phyloP scores from a whole-genome alignment of 2,888 invertebrate species.

The Nectonema munidae region DNA sequence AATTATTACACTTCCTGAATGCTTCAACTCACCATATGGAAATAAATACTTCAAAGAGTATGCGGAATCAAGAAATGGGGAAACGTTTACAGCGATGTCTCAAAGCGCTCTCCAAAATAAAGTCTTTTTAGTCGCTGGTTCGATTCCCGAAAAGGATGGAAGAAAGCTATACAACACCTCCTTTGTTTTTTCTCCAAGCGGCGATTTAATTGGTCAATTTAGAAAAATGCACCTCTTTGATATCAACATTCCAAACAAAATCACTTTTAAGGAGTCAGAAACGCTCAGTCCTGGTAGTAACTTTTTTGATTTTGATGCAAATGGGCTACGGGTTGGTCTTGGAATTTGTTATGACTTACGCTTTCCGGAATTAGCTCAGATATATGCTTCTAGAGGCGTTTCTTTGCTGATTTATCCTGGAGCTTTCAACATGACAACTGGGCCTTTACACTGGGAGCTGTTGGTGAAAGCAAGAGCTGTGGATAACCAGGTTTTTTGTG shows the following conservation, averaged over 20 bases:
- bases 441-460: constrained; percentile 64
- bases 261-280: constrained; percentile 67
- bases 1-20: constrained; percentile 42
- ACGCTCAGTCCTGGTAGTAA: constrained; percentile 40
- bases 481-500: constrained; percentile 55
- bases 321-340: constrained; percentile 35
- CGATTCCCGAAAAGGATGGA: constrained; percentile 43
- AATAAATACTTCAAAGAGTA: constrained; percentile 32
- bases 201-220: constrained; percentile 42
- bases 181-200: constrained; percentile 45
- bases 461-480: constrained; percentile 44
- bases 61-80: constrained; percentile 48
- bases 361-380: constrained; percentile 47
- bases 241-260: constrained; percentile 61
- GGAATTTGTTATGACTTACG: constrained; percentile 79
- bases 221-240: constrained; percentile 78
- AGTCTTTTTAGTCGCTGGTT: constrained; percentile 53
- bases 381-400: constrained; percentile 33
- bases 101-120: constrained; percentile 39
- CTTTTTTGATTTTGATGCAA: constrained; percentile 38
- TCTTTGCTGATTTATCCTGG: constrained; percentile 58
- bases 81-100: constrained; percentile 38
- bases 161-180: constrained; percentile 48
- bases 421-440: constrained; percentile 81
- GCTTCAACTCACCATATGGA: constrained; percentile 76